Evolutionary conservation across 2,797 vertebrate genomes (phyloP), one percentile per base, ranked within the genome.

Genomic region (Mycteria americana): DNA sequence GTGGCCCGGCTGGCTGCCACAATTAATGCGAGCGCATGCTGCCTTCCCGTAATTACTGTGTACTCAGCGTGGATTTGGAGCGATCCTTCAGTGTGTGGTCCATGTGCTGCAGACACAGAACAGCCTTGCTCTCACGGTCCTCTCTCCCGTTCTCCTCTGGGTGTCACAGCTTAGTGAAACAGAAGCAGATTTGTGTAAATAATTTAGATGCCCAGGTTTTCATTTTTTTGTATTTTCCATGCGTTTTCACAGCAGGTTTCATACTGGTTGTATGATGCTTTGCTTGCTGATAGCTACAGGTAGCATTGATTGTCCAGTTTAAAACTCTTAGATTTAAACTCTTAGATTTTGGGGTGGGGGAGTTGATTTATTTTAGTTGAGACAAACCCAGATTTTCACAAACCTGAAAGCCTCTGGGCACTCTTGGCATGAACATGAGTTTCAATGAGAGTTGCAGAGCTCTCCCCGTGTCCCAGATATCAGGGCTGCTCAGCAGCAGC

Each of bases 1-100:
- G 27, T 4, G 56, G 82, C 88, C 65, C 75, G 12, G 85, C 89
- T 92, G 95, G 81, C 81, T 83, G 50, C 93, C 80, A 41, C 89
- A 76, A 54, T 93, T 93, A 91, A 84, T 22, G 63, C 1, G 8
- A 68, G 57, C 62, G 3, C 91, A 80, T 13, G 64, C 78, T 85
- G 93, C 64, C 83, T 88, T 82, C 69, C 69, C 16, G 7, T 94
- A 92, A 95, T 94, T 88, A 89, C 73, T 85, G 81, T 68, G 83
- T 67, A 41, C 64, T 84, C 80, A 45, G 7, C 3, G 23, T 13
- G 33, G 68, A 27, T 23, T 62, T 64, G 22, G 59, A 92, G 67
- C 14, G 9, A 82, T 94, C 69, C 70, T 62, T 70, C 73, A 41
- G 31, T 1, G 0, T 50, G 43, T n/a, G 30, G 27, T 76, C 67